A percentile compares a stretch with the other conserved stretches of the same genome.
phyloP scores from a whole-genome alignment of 2,113 vertebrate species.

The Festucalex cinctus region DNA sequence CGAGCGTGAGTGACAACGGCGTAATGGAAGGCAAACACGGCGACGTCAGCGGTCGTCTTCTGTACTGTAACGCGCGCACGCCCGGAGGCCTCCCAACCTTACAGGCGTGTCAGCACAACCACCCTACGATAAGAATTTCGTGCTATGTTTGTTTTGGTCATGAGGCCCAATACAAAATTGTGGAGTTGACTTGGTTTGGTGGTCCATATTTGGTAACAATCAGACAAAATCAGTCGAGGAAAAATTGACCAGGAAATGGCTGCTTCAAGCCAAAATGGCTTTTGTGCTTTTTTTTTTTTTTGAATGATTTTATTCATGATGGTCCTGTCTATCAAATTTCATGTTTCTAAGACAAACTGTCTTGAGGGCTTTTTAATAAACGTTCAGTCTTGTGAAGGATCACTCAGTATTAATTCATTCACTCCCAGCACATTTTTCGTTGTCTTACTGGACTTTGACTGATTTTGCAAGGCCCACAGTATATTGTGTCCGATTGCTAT shows the following conservation, averaged over 20 bases:
- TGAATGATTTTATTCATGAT: not conserved
- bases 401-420: too few relatives aligned
- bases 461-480: too few relatives aligned
- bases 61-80: slow-evolving; percentile 20
- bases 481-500: too few relatives aligned
- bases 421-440: too few relatives aligned
- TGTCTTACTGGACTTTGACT: too few relatives aligned
- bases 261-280: too few relatives aligned
- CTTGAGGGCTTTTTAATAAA: too few relatives aligned
- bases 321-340: not conserved
- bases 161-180: not conserved
- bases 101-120: not conserved
- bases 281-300: too few relatives aligned
- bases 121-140: not conserved
- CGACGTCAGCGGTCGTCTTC: slow-evolving; percentile 17
- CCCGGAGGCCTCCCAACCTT: slow-evolving; percentile 14
- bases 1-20: slow-evolving; percentile 37
- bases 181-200: not conserved
- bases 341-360: not conserved
- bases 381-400: too few relatives aligned
- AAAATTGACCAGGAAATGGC: not conserved
- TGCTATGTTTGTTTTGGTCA: not conserved
- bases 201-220: not conserved
- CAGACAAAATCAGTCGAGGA: not conserved
- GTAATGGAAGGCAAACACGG: slow-evolving; percentile 28